Evolutionary conservation across 1,140 invertebrate genomes (phyloP).

Genomic region (Ceratitis capitata): DNA sequence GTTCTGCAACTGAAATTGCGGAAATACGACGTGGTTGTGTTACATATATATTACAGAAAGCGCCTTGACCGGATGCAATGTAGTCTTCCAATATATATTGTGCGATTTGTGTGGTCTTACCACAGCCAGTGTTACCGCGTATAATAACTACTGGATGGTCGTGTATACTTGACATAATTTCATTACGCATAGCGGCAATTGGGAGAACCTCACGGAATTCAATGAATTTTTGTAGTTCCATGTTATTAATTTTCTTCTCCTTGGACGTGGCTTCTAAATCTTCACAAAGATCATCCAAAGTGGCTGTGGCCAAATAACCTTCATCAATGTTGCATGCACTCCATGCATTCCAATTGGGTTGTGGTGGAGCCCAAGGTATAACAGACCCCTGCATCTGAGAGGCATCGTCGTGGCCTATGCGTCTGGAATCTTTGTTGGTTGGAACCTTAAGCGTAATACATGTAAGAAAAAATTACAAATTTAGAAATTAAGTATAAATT

Average conservation of each 20-base stretch:
- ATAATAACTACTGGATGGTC: constrained; percentile 90
- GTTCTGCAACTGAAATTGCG: constrained; percentile 92
- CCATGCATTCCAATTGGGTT: constrained; percentile 97
- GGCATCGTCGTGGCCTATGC: constrained; percentile 39
- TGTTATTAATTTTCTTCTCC: constrained; percentile 64
- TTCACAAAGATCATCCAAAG: constrained; percentile 82
- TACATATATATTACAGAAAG: constrained; percentile 87
- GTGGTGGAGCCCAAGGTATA: constrained; percentile 94
- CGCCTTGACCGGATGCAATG: constrained; percentile 83
- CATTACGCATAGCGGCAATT: constrained; percentile 75
- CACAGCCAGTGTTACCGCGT: constrained; percentile 93
- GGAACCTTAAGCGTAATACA: background rate
- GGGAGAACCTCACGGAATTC: constrained; percentile 79
- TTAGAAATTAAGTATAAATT: no score
- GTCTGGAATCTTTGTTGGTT: constrained; percentile 37
- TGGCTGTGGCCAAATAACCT: constrained; percentile 81
- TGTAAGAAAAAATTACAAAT: background rate
- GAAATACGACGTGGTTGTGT: constrained; percentile 96
- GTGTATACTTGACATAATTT: constrained; percentile 86
- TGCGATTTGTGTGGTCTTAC: constrained; percentile 88
- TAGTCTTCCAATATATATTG: constrained; percentile 98
- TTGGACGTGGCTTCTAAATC: constrained; percentile 76
- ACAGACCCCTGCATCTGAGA: constrained; percentile 65
- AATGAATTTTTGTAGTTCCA: constrained; percentile 62
- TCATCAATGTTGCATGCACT: constrained; percentile 94